Base-by-base conservation (phyloP, 2,888 invertebrate genomes). In the Aphrophora alni region DNA sequence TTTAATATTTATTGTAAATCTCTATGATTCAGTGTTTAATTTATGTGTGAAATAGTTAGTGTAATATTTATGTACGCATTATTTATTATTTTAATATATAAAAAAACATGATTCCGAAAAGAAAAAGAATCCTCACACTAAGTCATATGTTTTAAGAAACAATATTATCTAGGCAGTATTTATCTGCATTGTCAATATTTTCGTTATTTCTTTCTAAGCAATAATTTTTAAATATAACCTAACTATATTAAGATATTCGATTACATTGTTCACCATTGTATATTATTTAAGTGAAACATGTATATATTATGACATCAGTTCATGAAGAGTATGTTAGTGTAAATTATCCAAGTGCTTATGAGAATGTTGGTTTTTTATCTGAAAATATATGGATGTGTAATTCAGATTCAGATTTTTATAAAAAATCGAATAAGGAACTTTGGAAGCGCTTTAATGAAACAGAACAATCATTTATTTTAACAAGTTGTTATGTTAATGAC, bases 371-470 rank as follows among this genome's bases (percentile, higher is more conserved):
- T 17, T 68, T 74, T 25, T 25, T 79, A 59, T 59, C 78, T 24
- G 74, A 74, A 68, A 74, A 79, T 68, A 74, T 74, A n/a, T 79
- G 78, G 78, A 38, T n/a, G n/a, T 74, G 21, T 68, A 28, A 79
- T 38, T 38, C 26, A 5, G 38, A 74, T 25, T 25, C 44, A 25
- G 25, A 44, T n/a, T 33, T 26, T 38, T 79, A 79, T 38, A 73
- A 68, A 79, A 59, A 74, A 38, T 59, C 78, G 12, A 79, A 79
- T 74, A 59, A 68, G 74, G 17, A 79, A 26, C 69, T 79, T 26
- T 79, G 78, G 78, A 24, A 68, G 14, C 73, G 74, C 28, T 68
- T 79, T 24, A 79, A 79, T 74, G 74, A 79, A 21, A 59, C 26
- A 21, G 78, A 79, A 68, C 44, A 74, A 74, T 28, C 38, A 26